Conservation (phyloP, 1,140 invertebrate species). For the Drosophila nikananu region DNA sequence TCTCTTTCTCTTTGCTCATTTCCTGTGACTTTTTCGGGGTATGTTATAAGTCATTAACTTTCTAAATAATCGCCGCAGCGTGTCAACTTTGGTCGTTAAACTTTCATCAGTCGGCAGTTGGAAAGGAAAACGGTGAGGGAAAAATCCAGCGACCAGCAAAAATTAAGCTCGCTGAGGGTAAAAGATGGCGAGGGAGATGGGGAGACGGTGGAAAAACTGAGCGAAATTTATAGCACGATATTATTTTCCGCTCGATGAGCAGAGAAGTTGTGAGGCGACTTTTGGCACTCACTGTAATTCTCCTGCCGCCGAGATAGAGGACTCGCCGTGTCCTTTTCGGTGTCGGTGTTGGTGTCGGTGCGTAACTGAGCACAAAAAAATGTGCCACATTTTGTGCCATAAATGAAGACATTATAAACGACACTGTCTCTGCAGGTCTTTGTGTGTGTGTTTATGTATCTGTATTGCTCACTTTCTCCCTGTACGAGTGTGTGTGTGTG, state of each 20-base stretch:
- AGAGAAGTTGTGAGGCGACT: conserved; percentile 81
- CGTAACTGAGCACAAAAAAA: conserved; percentile 81
- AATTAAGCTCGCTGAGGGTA: conserved; percentile 33
- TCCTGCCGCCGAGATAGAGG: conserved; percentile 19
- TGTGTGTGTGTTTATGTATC: conserved; percentile 16
- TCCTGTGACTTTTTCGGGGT: conserved; percentile 51
- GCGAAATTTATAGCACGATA: conserved; percentile 82
- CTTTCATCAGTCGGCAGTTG: conserved; percentile 71
- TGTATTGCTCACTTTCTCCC: conserved; percentile 12
- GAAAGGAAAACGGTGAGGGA: conserved; percentile 43
- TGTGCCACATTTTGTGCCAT: conserved; percentile 74
- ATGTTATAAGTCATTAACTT: conserved; percentile 84
- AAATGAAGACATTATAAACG: conserved; percentile 82
- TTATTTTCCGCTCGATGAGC: conserved; percentile 84
- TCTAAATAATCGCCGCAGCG: conserved; percentile 83
- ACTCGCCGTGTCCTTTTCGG: conserved; percentile 58
- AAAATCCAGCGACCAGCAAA: conserved; percentile 45
- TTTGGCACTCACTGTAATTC: conserved; percentile 63
- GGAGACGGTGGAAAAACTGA: conserved; percentile 58
- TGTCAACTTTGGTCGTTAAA: conserved; percentile 84
- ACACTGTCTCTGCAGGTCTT: conserved; percentile 29
- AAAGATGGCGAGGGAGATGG: too few species aligned
- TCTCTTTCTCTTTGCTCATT: conserved; percentile 33
- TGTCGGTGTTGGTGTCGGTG: conserved; percentile 64
- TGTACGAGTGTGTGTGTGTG: conserved; percentile 39